These are phyloP conservation scores for Micropoecilia bifurca DNA, from an alignment of 2,797 vertebrate species.

Conservation along the genomic window DNA sequence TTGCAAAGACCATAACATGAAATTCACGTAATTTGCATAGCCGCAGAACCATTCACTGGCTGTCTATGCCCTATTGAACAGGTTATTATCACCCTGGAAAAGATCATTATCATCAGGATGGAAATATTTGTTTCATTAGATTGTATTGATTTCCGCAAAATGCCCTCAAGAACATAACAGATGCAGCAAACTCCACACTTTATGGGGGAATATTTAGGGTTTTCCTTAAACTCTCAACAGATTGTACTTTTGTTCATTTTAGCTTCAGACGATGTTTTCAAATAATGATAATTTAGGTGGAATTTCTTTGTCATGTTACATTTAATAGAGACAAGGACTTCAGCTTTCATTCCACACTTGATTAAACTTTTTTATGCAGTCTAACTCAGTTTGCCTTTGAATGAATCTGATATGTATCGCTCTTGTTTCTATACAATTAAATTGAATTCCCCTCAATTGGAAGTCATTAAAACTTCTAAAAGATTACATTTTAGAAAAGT, in stretches of 20 bases:
- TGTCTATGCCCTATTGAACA: conserved; percentile 8
- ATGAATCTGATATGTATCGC: neutral
- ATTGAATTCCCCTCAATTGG: neutral
- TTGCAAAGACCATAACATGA: neutral
- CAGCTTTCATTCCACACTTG: neutral
- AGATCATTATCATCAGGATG: neutral
- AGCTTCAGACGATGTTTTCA: neutral
- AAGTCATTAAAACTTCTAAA: neutral
- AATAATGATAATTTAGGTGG: neutral
- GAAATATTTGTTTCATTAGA: conserved; percentile 6
- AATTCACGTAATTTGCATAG: conserved; percentile 6
- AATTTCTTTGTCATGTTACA: neutral
- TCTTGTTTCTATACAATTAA: neutral
- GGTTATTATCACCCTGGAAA: neutral
- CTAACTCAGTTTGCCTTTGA: neutral
- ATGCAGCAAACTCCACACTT: neutral
- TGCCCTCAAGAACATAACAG: neutral
- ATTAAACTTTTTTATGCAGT: neutral
- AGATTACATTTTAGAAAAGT: neutral
- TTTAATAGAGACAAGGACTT: neutral
- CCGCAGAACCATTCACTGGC: neutral
- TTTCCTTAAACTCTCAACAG: neutral
- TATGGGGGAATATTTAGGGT: neutral
- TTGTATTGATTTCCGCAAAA: neutral
- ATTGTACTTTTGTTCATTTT: neutral